A percentile compares a stretch with the other conserved stretches of the same genome.
Evolutionary conservation across 2,888 invertebrate genomes (phyloP).

Genomic region (Drosophila acutilabella): DNA sequence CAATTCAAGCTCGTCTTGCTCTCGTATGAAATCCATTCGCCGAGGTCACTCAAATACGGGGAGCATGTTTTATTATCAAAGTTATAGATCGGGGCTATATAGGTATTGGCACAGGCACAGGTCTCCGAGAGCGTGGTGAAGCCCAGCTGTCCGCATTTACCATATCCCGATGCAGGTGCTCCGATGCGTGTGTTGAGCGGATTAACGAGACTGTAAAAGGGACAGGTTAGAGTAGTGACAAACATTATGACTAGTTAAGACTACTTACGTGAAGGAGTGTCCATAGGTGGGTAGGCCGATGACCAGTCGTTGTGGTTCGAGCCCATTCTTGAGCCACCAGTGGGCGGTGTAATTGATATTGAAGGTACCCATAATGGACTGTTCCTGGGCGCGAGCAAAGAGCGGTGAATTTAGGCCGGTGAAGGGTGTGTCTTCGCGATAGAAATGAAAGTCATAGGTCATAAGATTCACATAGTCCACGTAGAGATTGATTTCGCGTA

Average conservation of each 20-base stretch:
- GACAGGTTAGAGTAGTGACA: too few species aligned
- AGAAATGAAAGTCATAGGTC: slow-evolving; percentile 96
- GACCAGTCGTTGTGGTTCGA: slow-evolving; percentile 91
- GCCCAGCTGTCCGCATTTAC: slow-evolving; percentile 89
- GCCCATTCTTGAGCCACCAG: slow-evolving; percentile 91
- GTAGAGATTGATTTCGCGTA: slow-evolving; percentile 91
- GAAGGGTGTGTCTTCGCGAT: slow-evolving; percentile 90
- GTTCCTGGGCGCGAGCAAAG: slow-evolving; percentile 87
- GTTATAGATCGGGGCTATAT: slow-evolving; percentile 85
- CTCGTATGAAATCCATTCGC: slow-evolving; percentile 95
- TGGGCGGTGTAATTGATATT: slow-evolving; percentile 93
- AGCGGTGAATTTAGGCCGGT: slow-evolving; percentile 95
- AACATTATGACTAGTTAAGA: too few species aligned
- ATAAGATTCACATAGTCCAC: slow-evolving; percentile 95
- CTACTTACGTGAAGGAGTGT: slow-evolving; percentile 89
- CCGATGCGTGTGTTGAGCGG: slow-evolving; percentile 88
- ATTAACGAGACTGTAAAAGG: slow-evolving; percentile 87
- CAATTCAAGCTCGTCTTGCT: slow-evolving; percentile 89
- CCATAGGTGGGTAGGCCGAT: slow-evolving; percentile 96
- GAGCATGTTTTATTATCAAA: slow-evolving; percentile 90
- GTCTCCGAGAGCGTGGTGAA: slow-evolving; percentile 90
- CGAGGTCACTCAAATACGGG: slow-evolving; percentile 89
- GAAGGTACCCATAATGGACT: slow-evolving; percentile 88
- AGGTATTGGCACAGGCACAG: slow-evolving; percentile 88
- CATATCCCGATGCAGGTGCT: slow-evolving; percentile 90